These are phyloP conservation scores for Atherinomorus stipes DNA, from an alignment of 2,113 vertebrate genomes.

Conservation along the genomic window DNA sequence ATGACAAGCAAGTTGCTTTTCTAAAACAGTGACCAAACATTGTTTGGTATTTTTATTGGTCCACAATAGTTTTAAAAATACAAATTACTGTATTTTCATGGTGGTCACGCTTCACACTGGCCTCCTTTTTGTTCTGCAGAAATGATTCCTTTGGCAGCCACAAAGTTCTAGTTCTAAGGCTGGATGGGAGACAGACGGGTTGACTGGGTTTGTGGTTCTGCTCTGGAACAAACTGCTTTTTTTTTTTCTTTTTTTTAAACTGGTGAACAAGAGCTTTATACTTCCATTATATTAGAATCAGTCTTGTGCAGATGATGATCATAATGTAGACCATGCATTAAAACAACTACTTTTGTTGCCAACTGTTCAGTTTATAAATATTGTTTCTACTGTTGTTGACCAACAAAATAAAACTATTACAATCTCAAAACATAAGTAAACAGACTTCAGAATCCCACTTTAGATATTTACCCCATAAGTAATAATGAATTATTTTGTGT, in stretches of 20 bases:
- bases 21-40: constrained; percentile 54
- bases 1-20: constrained; percentile 67
- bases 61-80: constrained; percentile 72
- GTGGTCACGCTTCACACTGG: constrained; percentile 64
- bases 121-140: constrained; percentile 68
- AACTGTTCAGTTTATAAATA: constrained; percentile 16
- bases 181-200: constrained; percentile 70
- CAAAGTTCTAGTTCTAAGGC: constrained; percentile 64
- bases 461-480: neutral
- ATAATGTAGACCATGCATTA: constrained; percentile 26
- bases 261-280: constrained; percentile 54
- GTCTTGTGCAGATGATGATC: constrained; percentile 52
- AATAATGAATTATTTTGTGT: neutral
- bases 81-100: constrained; percentile 71
- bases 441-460: neutral
- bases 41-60: constrained; percentile 78
- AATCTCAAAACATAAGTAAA: too few relatives aligned
- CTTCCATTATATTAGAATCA: constrained; percentile 51
- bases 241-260: constrained; percentile 45
- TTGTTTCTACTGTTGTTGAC: constrained; percentile 3
- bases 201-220: constrained; percentile 74
- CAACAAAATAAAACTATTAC: too few relatives aligned
- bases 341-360: constrained; percentile 8
- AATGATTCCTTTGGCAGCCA: constrained; percentile 64
- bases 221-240: constrained; percentile 69